Evolutionary conservation across 1,140 invertebrate genomes (phyloP).

Genomic region (Polypedilum pembai): DNA sequence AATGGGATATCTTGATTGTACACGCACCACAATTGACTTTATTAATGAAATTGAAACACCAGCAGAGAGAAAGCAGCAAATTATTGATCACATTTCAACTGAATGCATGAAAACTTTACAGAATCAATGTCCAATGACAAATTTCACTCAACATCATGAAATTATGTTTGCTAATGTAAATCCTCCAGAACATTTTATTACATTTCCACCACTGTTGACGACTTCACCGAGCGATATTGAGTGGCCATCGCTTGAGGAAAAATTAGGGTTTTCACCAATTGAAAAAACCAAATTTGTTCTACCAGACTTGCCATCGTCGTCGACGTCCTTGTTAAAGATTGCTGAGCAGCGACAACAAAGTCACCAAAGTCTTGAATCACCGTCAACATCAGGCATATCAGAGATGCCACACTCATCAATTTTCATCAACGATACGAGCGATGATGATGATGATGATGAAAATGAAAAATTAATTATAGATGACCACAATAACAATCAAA

Average conservation of each 20-base stretch:
- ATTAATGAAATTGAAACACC: conserved; percentile 24
- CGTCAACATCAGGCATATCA: conserved; percentile 2
- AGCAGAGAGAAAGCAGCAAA: not conserved
- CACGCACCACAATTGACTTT: conserved; percentile 9
- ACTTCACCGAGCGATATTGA: not conserved
- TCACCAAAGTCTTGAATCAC: not conserved
- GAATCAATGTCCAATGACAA: not conserved
- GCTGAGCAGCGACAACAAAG: not conserved
- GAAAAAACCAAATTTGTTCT: not conserved
- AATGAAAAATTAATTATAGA: conserved; percentile 20
- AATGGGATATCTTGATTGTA: conserved; percentile 23
- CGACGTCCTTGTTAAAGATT: not conserved
- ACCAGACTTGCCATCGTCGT: not conserved
- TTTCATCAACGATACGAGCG: not conserved
- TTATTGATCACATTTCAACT: not conserved
- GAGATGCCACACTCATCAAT: not conserved
- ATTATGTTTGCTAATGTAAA: conserved; percentile 22
- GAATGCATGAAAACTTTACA: conserved; percentile 3
- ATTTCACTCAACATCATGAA: conserved; percentile 8
- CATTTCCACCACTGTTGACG: not conserved
- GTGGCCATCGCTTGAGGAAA: not conserved
- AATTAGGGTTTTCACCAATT: not conserved
- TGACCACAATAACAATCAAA: conserved; percentile 20
- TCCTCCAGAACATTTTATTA: not conserved
- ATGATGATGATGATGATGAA: conserved; percentile 22